Evolutionary conservation across 2,113 vertebrate species (phyloP).

Genomic region (Orcinus orca): DNA sequence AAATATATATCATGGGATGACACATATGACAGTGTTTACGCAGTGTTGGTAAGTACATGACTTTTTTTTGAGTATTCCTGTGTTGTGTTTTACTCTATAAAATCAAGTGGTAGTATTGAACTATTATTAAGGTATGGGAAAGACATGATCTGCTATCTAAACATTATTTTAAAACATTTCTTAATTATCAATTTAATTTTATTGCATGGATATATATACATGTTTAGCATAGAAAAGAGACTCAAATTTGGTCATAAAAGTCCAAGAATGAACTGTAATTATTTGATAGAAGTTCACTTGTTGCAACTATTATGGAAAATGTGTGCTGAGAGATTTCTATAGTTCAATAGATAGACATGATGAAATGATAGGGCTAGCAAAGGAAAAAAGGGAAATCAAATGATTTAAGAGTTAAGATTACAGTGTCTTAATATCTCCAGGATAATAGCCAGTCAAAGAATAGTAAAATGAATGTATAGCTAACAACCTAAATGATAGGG

Average conservation of each 20-base stretch:
- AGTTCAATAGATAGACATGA: background rate
- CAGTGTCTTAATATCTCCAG: background rate
- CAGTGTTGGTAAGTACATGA: background rate
- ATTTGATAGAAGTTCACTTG: background rate
- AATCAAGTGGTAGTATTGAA: background rate
- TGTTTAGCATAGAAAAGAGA: background rate
- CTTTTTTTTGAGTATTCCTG: background rate
- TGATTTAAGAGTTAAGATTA: background rate
- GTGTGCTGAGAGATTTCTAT: background rate
- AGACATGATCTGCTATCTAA: background rate
- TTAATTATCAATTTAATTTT: background rate
- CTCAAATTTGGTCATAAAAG: background rate
- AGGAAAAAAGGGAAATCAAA: background rate
- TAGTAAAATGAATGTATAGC: background rate
- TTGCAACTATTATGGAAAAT: background rate
- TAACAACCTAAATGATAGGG: background rate
- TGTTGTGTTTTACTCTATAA: background rate
- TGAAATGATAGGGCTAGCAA: background rate
- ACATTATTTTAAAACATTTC: background rate
- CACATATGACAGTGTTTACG: rapidly evolving
- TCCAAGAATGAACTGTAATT: background rate
- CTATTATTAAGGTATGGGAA: background rate
- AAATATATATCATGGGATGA: background rate
- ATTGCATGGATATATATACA: background rate
- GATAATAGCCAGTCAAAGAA: background rate